A percentile compares a stretch with the other conserved stretches of the same genome.
These are phyloP conservation scores for Pachypsylla venusta DNA, from an alignment of 1,140 invertebrate genomes.

Conservation along the genomic window DNA sequence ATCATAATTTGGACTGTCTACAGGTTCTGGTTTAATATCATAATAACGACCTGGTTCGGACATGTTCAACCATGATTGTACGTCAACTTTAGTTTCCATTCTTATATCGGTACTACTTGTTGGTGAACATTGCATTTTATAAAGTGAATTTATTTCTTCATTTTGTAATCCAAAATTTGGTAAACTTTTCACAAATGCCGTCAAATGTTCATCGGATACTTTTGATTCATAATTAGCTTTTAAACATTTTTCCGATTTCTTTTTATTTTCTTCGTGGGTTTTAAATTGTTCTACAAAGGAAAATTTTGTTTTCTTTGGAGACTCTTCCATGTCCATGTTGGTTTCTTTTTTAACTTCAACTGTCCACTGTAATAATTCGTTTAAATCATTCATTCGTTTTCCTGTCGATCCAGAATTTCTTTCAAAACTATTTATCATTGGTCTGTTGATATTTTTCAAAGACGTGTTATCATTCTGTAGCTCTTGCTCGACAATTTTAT, in stretches of 20 bases:
- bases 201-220: not conserved
- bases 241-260: conserved; percentile 7
- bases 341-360: not conserved
- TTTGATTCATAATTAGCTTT: conserved; percentile 6
- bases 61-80: not conserved
- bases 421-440: too few species aligned
- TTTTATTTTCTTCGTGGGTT: conserved; percentile 6
- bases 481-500: too few species aligned
- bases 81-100: not conserved
- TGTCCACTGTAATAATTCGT: not conserved
- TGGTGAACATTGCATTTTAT: too few species aligned
- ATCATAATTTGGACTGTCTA: not conserved
- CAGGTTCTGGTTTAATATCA: not conserved
- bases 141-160: too few species aligned
- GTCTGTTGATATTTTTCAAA: too few species aligned
- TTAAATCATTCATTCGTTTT: not conserved
- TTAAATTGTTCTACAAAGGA: conserved; percentile 4
- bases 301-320: conserved; percentile 1
- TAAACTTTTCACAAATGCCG: not conserved
- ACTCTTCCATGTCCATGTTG: too few species aligned
- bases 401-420: too few species aligned
- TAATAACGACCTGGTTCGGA: too few species aligned
- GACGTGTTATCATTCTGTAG: too few species aligned
- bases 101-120: too few species aligned
- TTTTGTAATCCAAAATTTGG: not conserved